Conservation (phyloP, 2,888 invertebrate genomes). For the Diarsia rubi region DNA sequence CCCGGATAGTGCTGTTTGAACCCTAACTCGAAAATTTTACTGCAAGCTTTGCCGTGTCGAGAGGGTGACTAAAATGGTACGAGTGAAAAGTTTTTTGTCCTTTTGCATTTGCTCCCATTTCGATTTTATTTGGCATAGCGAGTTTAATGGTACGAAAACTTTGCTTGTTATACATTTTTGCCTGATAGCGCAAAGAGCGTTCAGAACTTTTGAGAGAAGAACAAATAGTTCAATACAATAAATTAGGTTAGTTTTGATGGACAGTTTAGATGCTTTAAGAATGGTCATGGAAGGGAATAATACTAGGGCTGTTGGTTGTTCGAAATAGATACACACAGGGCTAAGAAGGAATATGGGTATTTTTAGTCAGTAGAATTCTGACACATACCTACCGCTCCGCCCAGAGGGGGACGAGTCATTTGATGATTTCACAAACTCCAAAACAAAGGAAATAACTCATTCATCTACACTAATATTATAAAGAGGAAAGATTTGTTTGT, state of each 20-base stretch:
- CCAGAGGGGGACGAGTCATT: no score
- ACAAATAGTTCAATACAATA: neutral
- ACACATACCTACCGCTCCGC: no score
- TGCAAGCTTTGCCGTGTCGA: conserved; percentile 44
- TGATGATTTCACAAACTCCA: no score
- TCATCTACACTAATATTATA: no score
- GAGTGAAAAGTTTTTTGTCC: conserved; percentile 38
- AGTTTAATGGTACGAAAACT: conserved; percentile 13
- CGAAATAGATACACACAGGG: no score
- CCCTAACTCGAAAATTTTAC: conserved; percentile 28
- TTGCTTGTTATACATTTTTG: conserved; percentile 14
- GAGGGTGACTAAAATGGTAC: conserved; percentile 40
- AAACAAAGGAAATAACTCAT: no score
- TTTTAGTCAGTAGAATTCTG: no score
- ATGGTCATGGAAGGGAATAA: no score
- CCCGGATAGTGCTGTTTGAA: conserved; percentile 26
- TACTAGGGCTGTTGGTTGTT: no score
- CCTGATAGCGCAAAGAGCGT: neutral
- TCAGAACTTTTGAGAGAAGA: neutral
- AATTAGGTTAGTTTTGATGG: neutral
- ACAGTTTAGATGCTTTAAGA: neutral
- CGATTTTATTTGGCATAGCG: conserved; percentile 45
- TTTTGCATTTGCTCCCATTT: conserved; percentile 24
- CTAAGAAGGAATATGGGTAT: no score
- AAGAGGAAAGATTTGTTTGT: no score